Evolutionary conservation across 2,113 vertebrate species (phyloP).

Genomic region (Notechis scutatus): DNA sequence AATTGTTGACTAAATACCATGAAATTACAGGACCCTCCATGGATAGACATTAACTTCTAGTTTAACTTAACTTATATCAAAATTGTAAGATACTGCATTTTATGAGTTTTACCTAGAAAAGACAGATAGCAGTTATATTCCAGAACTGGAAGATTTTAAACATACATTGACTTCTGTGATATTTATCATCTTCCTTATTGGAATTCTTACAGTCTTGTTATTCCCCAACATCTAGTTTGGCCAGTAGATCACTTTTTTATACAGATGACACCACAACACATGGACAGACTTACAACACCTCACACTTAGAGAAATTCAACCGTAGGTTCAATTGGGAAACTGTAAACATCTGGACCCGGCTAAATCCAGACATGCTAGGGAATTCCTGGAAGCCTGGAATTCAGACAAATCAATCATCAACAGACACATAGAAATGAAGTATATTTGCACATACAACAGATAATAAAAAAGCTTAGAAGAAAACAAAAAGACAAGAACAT

Average conservation of each 20-base stretch:
- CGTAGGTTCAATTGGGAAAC: not conserved
- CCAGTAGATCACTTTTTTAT: not conserved
- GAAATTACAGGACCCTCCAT: not conserved
- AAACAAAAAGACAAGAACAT: not conserved
- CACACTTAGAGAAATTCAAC: not conserved
- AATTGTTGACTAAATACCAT: not conserved
- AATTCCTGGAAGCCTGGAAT: not conserved
- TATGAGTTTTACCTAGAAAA: not conserved
- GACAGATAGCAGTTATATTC: not conserved
- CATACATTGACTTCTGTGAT: not conserved
- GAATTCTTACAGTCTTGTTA: not conserved
- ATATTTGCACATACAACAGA: not conserved
- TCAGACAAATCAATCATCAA: not conserved
- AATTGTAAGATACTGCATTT: not conserved
- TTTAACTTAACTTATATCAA: not conserved
- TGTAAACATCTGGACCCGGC: not conserved
- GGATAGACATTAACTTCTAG: not conserved
- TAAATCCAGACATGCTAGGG: not conserved
- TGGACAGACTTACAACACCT: not conserved
- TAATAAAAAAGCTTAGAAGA: not conserved
- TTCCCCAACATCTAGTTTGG: not conserved
- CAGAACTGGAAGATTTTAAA: not conserved
- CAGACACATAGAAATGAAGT: not conserved
- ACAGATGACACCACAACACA: not conserved
- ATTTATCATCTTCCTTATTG: not conserved